Evolutionary conservation across 2,113 vertebrate species (phyloP), one percentile per base, ranked within the genome.

Genomic region (Hyla sarda): DNA sequence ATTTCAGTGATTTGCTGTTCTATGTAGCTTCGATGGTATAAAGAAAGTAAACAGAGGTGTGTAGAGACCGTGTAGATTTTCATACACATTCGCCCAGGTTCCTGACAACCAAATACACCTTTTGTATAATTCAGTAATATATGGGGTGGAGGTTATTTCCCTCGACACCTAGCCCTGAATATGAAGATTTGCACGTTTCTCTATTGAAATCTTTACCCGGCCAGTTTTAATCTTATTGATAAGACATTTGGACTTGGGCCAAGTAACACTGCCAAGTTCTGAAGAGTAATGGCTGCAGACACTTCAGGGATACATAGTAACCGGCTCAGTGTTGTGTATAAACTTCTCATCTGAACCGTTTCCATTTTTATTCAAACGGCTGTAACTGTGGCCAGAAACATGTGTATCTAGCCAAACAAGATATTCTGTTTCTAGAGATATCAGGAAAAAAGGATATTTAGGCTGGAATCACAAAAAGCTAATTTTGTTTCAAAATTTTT

Each of bases 221-320:
- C 37, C 48, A 74, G 23, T 21, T 58, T 50, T 85, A 71, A 71
- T 67, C 47, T 48, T 72, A 52, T 85, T 41, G 84, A 85, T 85
- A 85, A 69, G 75, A 71, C 23, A 30, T 60, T 9, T 71, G 84
- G 84, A 76, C 76, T 25, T 54, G 74, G 28, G 5, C 60, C 83
- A 71, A 71, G 30, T 17, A 19, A 28, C 16, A 25, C 58, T 54
- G 74, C 58, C 71, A 83, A 74, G 80, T 67, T 60, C 52, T 73
- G 41, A 72, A 73, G 67, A 25, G 25, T 32, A 50, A 13, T 32
- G 30, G 60, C 30, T 50, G 60, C 80, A 71, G 62, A 82, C 25
- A 69, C 79, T 50, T 21, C 79, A 17, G 79, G 80, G 80, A 48
- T 21, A 71, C 80, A 82, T 82, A 71, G 80, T 52, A 52, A 82